Evolutionary conservation across 2,888 invertebrate species (phyloP).

Genomic region (Cerastoderma edule): DNA sequence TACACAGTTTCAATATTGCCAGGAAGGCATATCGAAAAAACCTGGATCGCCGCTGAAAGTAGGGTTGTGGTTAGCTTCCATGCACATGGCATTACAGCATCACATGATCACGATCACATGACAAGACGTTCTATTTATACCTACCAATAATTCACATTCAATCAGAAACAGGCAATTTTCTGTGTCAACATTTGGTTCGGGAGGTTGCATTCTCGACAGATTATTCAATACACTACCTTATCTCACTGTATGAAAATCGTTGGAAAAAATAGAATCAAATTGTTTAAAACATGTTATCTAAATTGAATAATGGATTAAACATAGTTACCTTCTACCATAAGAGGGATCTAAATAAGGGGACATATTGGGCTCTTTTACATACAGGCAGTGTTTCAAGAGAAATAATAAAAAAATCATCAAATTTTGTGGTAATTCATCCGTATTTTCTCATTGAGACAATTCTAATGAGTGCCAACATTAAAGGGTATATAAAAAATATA

Average conservation of each 20-base stretch:
- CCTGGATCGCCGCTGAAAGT: no score
- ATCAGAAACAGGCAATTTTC: conserved; percentile 12
- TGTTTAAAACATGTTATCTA: background rate
- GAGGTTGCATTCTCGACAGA: background rate
- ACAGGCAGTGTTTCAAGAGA: no score
- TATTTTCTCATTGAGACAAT: no score
- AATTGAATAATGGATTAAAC: background rate
- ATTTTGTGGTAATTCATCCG: no score
- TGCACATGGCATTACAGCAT: background rate
- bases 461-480: no score
- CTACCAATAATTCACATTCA: background rate
- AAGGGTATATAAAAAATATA: no score
- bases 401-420: no score
- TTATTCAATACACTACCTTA: background rate
- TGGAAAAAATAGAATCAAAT: background rate
- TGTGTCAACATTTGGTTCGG: background rate
- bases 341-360: no score
- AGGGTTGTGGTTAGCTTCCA: background rate
- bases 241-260: background rate
- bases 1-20: no score
- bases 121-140: conserved; percentile 4
- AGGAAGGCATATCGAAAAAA: no score
- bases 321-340: no score
- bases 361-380: no score
- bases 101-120: background rate